These are phyloP conservation scores for Nezara viridula DNA, from an alignment of 2,888 invertebrate genomes.

Conservation along the genomic window DNA sequence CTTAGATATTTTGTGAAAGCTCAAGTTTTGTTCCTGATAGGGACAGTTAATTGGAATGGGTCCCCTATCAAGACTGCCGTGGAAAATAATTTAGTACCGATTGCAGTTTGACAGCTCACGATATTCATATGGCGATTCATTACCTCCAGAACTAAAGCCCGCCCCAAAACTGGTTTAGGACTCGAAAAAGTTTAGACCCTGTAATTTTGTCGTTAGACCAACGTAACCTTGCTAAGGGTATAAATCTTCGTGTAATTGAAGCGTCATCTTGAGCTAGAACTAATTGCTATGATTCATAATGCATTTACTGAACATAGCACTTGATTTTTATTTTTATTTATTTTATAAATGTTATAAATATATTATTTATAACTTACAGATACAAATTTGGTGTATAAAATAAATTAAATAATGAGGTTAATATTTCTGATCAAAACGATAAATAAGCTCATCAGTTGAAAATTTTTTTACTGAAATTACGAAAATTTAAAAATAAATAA, in stretches of 20 bases:
- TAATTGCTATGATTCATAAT: background rate
- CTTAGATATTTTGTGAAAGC: background rate
- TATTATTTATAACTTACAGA: too few species aligned
- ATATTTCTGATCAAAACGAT: too few species aligned
- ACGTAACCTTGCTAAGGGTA: background rate
- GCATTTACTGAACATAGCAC: background rate
- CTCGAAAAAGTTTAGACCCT: slow-evolving; percentile 15
- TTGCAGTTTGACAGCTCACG: slow-evolving; percentile 42
- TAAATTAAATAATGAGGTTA: too few species aligned
- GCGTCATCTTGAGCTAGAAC: background rate
- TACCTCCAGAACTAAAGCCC: background rate
- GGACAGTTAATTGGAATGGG: slow-evolving; percentile 3
- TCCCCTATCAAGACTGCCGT: background rate
- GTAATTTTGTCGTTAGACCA: slow-evolving; percentile 17
- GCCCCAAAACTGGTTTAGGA: slow-evolving; percentile 25
- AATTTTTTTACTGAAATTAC: too few species aligned
- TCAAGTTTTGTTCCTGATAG: background rate
- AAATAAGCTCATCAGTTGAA: too few species aligned
- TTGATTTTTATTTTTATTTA: too few species aligned
- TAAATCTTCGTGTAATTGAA: slow-evolving; percentile 27
- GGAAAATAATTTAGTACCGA: slow-evolving; percentile 34
- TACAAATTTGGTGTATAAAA: too few species aligned
- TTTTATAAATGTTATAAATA: too few species aligned
- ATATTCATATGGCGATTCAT: slow-evolving; percentile 39
- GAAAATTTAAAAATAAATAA: too few species aligned